Conservation (phyloP, 2,888 invertebrate genomes). For the Acronicta leporina region DNA sequence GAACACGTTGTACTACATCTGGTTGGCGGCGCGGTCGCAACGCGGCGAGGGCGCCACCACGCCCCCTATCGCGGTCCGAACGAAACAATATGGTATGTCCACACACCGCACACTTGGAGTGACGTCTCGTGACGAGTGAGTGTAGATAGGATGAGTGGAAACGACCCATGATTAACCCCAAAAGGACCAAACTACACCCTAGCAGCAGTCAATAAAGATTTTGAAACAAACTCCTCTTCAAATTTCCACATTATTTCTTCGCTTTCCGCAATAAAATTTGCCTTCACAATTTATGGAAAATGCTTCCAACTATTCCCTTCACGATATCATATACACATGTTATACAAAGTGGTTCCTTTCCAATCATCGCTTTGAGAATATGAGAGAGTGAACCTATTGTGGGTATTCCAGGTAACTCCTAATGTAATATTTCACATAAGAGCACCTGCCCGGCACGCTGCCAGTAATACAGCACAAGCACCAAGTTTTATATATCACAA, state of each 20-base stretch:
- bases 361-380: slow-evolving; percentile 66
- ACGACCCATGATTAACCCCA: slow-evolving; percentile 21
- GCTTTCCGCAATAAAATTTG: slow-evolving; percentile 23
- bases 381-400: slow-evolving; percentile 76
- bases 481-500: slow-evolving; percentile 87
- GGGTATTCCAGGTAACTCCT: slow-evolving; percentile 84
- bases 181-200: slow-evolving; percentile 5
- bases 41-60: slow-evolving; percentile 98
- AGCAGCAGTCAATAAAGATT: too few species aligned
- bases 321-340: slow-evolving; percentile 33
- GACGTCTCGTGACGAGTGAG: slow-evolving; percentile 59
- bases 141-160: slow-evolving; percentile 50
- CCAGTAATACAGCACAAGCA: slow-evolving; percentile 89
- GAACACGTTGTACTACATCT: slow-evolving; percentile 98
- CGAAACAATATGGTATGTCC: slow-evolving; percentile 98
- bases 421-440: slow-evolving; percentile 86
- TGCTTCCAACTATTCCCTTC: slow-evolving; percentile 26
- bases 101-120: slow-evolving; percentile 47
- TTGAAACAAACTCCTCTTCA: slow-evolving; percentile 3
- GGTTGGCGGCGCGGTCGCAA: slow-evolving; percentile 98
- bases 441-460: slow-evolving; percentile 89
- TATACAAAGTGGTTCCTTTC: slow-evolving; percentile 60
- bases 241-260: slow-evolving; percentile 19
- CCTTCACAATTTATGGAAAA: slow-evolving; percentile 39
- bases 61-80: slow-evolving; percentile 97